These are phyloP conservation scores for Chionodraco myersi DNA, from an alignment of 2,113 vertebrate species.

Conservation along the genomic window DNA sequence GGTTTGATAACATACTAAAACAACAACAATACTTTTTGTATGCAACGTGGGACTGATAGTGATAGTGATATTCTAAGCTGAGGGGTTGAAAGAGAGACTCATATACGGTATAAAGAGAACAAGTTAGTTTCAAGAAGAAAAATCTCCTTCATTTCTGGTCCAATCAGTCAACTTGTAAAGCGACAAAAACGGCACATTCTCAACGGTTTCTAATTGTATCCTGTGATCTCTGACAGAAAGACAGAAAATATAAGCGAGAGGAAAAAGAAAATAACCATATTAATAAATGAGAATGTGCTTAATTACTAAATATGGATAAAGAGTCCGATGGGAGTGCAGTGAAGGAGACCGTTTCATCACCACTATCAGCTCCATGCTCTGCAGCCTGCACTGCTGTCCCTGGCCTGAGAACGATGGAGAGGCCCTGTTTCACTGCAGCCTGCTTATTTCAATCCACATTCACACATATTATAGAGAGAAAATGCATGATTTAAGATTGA, in stretches of 20 bases:
- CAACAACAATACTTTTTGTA: slow-evolving; percentile 13
- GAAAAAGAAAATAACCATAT: neutral
- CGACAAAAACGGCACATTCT: too few relatives aligned
- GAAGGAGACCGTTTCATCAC: neutral
- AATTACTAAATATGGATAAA: neutral
- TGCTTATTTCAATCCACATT: slow-evolving; percentile 3
- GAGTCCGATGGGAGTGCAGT: neutral
- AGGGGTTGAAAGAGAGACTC: neutral
- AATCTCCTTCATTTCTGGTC: neutral
- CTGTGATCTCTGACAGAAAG: neutral
- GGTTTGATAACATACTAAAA: slow-evolving; percentile 76
- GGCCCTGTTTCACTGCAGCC: slow-evolving; percentile 73
- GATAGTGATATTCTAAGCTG: slow-evolving; percentile 6
- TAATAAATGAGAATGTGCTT: too few relatives aligned
- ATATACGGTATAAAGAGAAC: neutral
- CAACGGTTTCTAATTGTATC: neutral
- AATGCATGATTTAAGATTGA: neutral
- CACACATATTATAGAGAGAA: neutral
- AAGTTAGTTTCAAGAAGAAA: neutral
- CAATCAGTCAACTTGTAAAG: neutral
- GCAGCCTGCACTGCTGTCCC: slow-evolving; percentile 31
- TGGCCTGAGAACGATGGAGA: slow-evolving; percentile 45
- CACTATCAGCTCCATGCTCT: slow-evolving; percentile 67
- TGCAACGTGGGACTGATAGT: slow-evolving; percentile 63
- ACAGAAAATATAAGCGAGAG: neutral